Percentiles rank a stretch among this genome's conserved stretches.
These are phyloP conservation scores for Rallus limicola DNA, from an alignment of 2,113 vertebrate species.

Conservation along the genomic window DNA sequence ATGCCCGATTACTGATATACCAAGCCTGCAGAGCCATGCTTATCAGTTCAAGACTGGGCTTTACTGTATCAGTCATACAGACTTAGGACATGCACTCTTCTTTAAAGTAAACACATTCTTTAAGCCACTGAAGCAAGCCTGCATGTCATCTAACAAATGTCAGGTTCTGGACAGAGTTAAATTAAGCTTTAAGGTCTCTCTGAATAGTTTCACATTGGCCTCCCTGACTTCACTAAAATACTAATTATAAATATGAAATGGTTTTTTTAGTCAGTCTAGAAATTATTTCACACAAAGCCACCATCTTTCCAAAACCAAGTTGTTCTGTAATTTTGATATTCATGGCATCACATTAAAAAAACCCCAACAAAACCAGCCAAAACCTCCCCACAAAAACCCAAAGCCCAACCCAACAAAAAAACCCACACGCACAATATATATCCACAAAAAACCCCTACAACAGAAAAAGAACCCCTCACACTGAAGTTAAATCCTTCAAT, in stretches of 20 bases:
- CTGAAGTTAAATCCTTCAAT: neutral
- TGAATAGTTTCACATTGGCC: neutral
- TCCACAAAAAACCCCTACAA: no score
- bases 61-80: neutral
- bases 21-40: neutral
- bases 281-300: neutral
- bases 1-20: neutral
- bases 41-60: neutral
- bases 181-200: neutral
- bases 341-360: neutral
- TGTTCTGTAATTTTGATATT: neutral
- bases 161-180: neutral
- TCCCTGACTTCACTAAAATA: neutral
- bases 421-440: no score
- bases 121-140: neutral
- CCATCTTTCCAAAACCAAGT: neutral
- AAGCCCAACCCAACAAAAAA: neutral
- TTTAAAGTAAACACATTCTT: neutral
- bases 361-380: neutral
- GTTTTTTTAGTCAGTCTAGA: neutral
- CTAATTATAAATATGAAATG: neutral
- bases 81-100: neutral
- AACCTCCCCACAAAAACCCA: no score
- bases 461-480: neutral
- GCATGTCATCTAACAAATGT: neutral